Evolutionary conservation across 2,113 vertebrate genomes (phyloP).

Genomic region (Mormyrus iriodes): DNA sequence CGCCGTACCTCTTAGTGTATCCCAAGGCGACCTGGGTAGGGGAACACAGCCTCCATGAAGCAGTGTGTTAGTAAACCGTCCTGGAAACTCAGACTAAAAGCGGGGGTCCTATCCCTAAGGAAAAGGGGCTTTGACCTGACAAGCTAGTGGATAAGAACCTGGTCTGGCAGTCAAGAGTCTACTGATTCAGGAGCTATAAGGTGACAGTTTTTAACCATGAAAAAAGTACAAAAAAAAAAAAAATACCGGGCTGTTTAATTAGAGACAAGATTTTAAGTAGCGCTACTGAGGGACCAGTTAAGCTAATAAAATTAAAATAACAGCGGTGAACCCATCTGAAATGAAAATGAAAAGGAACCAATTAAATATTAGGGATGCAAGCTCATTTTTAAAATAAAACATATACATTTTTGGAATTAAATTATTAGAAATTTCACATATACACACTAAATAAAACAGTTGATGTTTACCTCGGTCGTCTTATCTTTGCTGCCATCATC

Average conservation of each 20-base stretch:
- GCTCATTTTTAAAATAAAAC: not conserved
- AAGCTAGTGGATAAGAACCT: not conserved
- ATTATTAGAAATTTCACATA: not conserved
- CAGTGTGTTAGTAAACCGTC: not conserved
- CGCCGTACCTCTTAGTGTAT: slow-evolving; percentile 76
- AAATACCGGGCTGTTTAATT: not conserved
- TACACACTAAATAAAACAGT: slow-evolving; percentile 1
- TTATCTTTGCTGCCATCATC: slow-evolving; percentile 92
- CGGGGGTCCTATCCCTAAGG: not conserved
- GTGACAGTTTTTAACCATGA: not conserved
- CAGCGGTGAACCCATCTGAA: not conserved
- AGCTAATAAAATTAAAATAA: not conserved
- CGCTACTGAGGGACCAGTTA: not conserved
- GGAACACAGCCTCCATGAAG: not conserved
- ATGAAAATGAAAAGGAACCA: not conserved
- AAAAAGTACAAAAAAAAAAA: not conserved
- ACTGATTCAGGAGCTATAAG: not conserved
- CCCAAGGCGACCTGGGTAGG: slow-evolving; percentile 71
- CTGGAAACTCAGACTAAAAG: not conserved
- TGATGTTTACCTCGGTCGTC: slow-evolving; percentile 74
- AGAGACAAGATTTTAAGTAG: not conserved
- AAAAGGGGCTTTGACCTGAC: not conserved
- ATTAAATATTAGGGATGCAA: not conserved
- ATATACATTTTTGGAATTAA: not conserved
- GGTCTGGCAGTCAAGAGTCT: not conserved